phyloP scores from a whole-genome alignment of 2,888 invertebrate species.

The Endomychus coccineus region DNA sequence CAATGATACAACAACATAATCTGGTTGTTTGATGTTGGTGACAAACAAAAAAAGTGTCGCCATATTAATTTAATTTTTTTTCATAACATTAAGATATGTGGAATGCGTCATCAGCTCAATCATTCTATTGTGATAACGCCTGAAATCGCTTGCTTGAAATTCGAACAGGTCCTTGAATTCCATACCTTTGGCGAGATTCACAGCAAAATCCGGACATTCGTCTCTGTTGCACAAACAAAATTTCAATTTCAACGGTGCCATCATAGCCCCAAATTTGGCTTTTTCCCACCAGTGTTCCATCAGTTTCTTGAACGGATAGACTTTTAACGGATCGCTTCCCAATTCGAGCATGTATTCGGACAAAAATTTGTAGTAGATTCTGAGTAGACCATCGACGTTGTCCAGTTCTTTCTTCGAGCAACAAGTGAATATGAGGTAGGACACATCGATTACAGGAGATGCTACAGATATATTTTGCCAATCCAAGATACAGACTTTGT shows the following conservation, averaged over 20 bases:
- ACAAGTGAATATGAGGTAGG: constrained; percentile 2
- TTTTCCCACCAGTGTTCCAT: background rate
- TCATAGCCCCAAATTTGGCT: background rate
- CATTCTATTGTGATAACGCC: too few species aligned
- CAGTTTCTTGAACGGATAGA: background rate
- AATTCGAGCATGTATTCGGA: constrained; percentile 4
- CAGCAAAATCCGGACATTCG: background rate
- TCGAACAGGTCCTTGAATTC: too few species aligned
- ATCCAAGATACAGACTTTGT: constrained; percentile 7
- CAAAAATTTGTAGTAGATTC: constrained; percentile 3
- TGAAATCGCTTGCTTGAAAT: too few species aligned
- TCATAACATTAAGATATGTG: too few species aligned
- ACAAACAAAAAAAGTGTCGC: too few species aligned
- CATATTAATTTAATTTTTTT: too few species aligned
- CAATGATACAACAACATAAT: too few species aligned
- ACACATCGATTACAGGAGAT: constrained; percentile 7
- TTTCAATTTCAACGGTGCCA: background rate
- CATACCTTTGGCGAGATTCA: background rate
- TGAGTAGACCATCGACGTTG: constrained; percentile 6
- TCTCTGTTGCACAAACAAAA: background rate
- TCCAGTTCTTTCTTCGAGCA: constrained; percentile 6
- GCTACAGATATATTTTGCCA: constrained; percentile 4
- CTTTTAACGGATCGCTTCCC: constrained; percentile 8
- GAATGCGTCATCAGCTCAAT: too few species aligned
- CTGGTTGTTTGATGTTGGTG: too few species aligned